Evolutionary conservation across 2,888 invertebrate genomes (phyloP).

Genomic region (Teinopalpus imperialis): DNA sequence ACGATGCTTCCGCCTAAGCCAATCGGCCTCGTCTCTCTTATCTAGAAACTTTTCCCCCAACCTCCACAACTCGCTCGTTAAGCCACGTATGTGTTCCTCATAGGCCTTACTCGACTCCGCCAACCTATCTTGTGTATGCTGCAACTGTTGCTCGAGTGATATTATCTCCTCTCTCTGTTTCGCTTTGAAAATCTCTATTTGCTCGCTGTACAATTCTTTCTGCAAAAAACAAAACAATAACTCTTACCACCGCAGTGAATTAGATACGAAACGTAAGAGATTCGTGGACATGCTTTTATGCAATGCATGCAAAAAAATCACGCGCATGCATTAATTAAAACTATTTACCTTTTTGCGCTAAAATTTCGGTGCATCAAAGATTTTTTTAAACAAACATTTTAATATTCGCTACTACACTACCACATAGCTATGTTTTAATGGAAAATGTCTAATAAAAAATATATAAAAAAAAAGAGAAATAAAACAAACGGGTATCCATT

Average conservation of each 20-base stretch:
- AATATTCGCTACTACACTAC: constrained; percentile 38
- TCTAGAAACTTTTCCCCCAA: constrained; percentile 83
- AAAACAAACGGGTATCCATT: constrained; percentile 67
- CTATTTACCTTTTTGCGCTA: constrained; percentile 54
- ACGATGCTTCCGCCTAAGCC: constrained; percentile 60
- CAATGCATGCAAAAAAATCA: constrained; percentile 34
- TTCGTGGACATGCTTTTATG: no score
- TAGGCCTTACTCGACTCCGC: constrained; percentile 56
- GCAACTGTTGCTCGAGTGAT: constrained; percentile 67
- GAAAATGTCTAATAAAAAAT: constrained; percentile 32
- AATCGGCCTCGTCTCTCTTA: constrained; percentile 81
- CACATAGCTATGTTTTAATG: constrained; percentile 47
- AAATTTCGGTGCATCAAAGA: not conserved
- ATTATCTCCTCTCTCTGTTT: constrained; percentile 79
- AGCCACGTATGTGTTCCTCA: constrained; percentile 61
- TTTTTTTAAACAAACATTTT: constrained; percentile 24
- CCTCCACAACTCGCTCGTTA: constrained; percentile 83
- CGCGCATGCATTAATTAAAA: constrained; percentile 39
- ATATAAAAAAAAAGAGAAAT: constrained; percentile 48
- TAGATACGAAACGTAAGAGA: no score
- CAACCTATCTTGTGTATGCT: constrained; percentile 77
- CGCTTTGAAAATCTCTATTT: constrained; percentile 75
- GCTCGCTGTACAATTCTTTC: constrained; percentile 84
- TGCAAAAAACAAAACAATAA: constrained; percentile 46
- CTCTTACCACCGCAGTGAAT: no score